phyloP scores from a whole-genome alignment of 2,797 vertebrate genomes.

The Notamacropus eugenii region DNA sequence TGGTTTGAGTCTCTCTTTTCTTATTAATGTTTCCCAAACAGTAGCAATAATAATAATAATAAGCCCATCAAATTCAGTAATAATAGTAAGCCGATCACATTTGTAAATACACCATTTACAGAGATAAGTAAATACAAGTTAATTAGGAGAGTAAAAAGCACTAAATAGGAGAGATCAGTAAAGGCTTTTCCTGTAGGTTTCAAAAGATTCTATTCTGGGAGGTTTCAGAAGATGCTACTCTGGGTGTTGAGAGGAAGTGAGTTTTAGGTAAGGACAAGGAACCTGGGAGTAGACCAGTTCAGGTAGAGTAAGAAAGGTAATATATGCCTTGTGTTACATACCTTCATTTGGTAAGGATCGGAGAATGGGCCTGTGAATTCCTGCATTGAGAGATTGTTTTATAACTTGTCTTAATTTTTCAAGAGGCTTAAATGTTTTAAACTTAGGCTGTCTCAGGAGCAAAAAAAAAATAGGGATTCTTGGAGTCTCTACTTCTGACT shows the following conservation, averaged over 20 bases:
- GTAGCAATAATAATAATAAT: conserved; percentile 17
- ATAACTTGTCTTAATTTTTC: background rate
- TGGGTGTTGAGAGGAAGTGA: background rate
- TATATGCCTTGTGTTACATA: background rate
- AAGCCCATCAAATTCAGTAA: background rate
- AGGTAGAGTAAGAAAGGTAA: background rate
- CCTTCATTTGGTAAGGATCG: background rate
- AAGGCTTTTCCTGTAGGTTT: background rate
- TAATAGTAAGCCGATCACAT: conserved; percentile 29
- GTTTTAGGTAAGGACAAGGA: background rate
- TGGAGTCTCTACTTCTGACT: background rate
- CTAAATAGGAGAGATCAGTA: background rate
- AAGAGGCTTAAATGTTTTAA: background rate
- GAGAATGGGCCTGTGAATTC: background rate
- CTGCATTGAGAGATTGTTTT: background rate
- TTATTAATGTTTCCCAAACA: background rate
- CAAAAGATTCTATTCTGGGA: background rate
- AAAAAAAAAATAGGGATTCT: background rate
- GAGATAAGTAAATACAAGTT: background rate
- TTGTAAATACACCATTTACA: conserved; percentile 42
- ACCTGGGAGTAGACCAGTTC: background rate
- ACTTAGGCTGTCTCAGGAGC: background rate
- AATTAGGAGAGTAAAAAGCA: background rate
- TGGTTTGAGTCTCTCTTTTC: background rate
- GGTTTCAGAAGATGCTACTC: background rate